A percentile compares a stretch with the other conserved stretches of the same genome.
phyloP scores from a whole-genome alignment of 2,888 invertebrate genomes.

The Lasioglossum malachurum region DNA sequence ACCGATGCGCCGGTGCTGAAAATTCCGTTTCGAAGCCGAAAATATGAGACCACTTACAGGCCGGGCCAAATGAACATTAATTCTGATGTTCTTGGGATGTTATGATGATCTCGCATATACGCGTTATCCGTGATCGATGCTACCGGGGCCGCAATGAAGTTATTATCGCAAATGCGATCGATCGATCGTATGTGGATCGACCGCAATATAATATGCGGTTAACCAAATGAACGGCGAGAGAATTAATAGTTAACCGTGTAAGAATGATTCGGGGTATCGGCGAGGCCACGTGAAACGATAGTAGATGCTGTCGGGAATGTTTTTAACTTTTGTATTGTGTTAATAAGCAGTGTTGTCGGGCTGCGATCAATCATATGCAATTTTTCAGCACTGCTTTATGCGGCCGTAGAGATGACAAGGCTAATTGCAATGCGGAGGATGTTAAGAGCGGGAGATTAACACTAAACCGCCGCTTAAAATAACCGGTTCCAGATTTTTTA shows the following conservation, averaged over 20 bases:
- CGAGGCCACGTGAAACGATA: background rate
- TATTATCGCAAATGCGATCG: slow-evolving; percentile 39
- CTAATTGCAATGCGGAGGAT: background rate
- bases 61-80: slow-evolving; percentile 12
- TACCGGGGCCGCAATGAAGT: slow-evolving; percentile 42
- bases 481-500: no score
- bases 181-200: slow-evolving; percentile 38
- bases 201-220: slow-evolving; percentile 35
- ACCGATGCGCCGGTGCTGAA: background rate
- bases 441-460: no score
- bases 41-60: slow-evolving; percentile 10
- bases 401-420: background rate
- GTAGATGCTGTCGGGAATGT: background rate
- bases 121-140: slow-evolving; percentile 19
- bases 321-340: background rate
- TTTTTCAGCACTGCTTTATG: background rate
- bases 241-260: slow-evolving; percentile 18
- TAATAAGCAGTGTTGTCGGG: background rate
- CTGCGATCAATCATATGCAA: background rate
- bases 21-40: slow-evolving; percentile 5
- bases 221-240: slow-evolving; percentile 28
- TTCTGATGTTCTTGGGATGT: slow-evolving; percentile 21
- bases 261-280: background rate
- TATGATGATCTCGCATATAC: background rate
- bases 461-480: no score